A percentile compares a stretch with the other conserved stretches of the same genome.
phyloP scores from a whole-genome alignment of 2,797 vertebrate species.

The Tokudaia tokunoshimensis region DNA sequence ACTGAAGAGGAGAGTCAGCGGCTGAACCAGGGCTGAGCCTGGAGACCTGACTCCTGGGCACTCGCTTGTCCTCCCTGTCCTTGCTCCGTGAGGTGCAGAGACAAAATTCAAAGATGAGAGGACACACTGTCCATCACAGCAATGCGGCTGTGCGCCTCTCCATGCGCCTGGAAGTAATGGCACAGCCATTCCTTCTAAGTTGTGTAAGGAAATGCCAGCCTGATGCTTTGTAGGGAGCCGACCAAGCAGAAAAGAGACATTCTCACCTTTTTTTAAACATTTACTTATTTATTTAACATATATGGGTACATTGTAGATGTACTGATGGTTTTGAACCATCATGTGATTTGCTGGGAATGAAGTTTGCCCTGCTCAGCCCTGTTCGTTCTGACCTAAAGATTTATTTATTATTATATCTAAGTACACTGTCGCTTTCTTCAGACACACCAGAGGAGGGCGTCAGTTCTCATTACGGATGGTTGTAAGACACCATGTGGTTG shows the following conservation, averaged over 20 bases:
- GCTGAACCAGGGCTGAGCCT: neutral
- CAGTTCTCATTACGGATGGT: no score
- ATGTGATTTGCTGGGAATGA: no score
- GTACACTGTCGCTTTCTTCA: no score
- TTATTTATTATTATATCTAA: no score
- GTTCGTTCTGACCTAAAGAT: no score
- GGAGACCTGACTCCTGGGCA: neutral
- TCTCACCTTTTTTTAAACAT: constrained; percentile 2
- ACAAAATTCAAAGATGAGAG: neutral
- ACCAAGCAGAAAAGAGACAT: neutral
- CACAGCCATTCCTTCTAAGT: neutral
- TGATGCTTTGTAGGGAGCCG: neutral
- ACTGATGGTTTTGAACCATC: no score
- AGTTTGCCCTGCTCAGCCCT: no score
- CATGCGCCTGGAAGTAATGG: neutral
- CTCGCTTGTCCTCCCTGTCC: neutral
- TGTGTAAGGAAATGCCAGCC: neutral
- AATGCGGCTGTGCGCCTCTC: neutral
- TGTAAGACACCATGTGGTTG: no score
- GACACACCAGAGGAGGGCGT: no score
- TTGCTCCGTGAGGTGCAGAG: neutral
- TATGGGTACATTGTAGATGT: no score
- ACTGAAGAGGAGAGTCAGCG: neutral
- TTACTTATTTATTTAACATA: no score
- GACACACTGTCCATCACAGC: neutral